These are phyloP conservation scores for Pseudomyrmex cubaensis DNA, from an alignment of 1,140 invertebrate species.

Conservation along the genomic window DNA sequence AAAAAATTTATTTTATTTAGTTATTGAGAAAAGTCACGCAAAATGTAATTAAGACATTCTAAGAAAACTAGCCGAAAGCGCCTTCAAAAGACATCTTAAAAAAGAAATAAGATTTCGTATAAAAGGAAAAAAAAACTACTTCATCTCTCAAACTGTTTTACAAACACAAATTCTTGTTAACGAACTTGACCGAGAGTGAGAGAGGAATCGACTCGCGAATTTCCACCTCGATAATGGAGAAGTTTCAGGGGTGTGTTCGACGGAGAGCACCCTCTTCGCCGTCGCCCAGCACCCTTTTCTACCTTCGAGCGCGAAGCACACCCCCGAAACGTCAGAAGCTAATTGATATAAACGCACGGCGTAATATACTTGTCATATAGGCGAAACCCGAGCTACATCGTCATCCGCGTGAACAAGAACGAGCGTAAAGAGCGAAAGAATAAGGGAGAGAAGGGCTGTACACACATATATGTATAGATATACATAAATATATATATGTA, in stretches of 20 bases:
- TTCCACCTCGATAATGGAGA: slow-evolving; percentile 40
- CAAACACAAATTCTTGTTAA: slow-evolving; percentile 6
- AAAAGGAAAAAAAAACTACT: neutral
- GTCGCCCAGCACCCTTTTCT: slow-evolving; percentile 68
- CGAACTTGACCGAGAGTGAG: neutral
- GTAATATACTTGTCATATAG: slow-evolving; percentile 84
- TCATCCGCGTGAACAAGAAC: slow-evolving; percentile 47
- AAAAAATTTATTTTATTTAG: no score
- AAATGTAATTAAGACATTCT: neutral
- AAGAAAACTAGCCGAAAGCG: no score
- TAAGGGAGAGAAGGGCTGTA: slow-evolving; percentile 36
- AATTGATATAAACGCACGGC: slow-evolving; percentile 83
- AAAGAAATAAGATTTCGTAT: neutral
- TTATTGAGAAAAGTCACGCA: neutral
- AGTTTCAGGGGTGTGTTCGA: slow-evolving; percentile 58
- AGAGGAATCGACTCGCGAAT: slow-evolving; percentile 13
- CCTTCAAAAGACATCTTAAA: no score
- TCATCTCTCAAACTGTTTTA: neutral
- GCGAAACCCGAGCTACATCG: slow-evolving; percentile 66
- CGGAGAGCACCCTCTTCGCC: slow-evolving; percentile 60
- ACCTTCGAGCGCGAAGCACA: slow-evolving; percentile 70
- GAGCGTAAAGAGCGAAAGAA: slow-evolving; percentile 26
- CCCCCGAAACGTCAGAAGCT: slow-evolving; percentile 80
- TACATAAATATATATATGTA: slow-evolving; percentile 22
- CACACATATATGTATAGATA: neutral